phyloP scores from a whole-genome alignment of 1,140 invertebrate genomes.

The Dendrolimus punctatus region DNA sequence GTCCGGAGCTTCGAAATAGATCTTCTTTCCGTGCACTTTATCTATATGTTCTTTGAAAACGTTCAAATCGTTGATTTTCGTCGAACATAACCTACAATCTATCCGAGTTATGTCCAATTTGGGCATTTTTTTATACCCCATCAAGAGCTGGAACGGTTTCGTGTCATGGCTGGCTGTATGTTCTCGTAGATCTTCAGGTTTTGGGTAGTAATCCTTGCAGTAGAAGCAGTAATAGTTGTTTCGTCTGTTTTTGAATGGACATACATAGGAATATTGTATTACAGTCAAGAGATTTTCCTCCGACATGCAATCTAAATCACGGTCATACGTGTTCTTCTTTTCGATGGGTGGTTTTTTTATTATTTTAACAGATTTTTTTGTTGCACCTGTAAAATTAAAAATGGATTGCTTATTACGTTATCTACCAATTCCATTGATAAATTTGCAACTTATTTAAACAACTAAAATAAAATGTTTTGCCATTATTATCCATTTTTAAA shows the following conservation, averaged over 20 bases:
- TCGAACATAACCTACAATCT: conserved; percentile 50
- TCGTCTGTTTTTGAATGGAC: conserved; percentile 58
- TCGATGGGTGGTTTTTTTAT: conserved; percentile 42
- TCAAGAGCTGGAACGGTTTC: conserved; percentile 52
- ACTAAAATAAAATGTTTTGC: too few species aligned
- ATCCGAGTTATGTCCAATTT: conserved; percentile 62
- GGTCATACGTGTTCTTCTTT: conserved; percentile 50
- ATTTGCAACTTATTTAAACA: too few species aligned
- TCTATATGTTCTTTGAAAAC: conserved; percentile 56
- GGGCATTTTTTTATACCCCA: conserved; percentile 61
- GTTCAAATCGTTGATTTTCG: conserved; percentile 49
- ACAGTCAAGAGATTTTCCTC: conserved; percentile 57
- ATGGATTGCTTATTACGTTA: not conserved
- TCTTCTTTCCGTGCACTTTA: conserved; percentile 48
- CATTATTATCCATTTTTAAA: too few species aligned
- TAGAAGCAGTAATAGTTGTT: conserved; percentile 67
- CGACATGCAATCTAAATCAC: conserved; percentile 57
- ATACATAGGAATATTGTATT: conserved; percentile 57
- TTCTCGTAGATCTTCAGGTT: conserved; percentile 56
- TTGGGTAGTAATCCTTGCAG: conserved; percentile 59
- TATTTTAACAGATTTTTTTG: conserved; percentile 24
- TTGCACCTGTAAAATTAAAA: conserved; percentile 20
- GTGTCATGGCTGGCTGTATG: conserved; percentile 56
- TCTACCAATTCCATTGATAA: not conserved
- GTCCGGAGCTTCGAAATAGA: conserved; percentile 55